A percentile compares a stretch with the other conserved stretches of the same genome.
phyloP scores from a whole-genome alignment of 2,113 vertebrate species.

The Macaca fascicularis region DNA sequence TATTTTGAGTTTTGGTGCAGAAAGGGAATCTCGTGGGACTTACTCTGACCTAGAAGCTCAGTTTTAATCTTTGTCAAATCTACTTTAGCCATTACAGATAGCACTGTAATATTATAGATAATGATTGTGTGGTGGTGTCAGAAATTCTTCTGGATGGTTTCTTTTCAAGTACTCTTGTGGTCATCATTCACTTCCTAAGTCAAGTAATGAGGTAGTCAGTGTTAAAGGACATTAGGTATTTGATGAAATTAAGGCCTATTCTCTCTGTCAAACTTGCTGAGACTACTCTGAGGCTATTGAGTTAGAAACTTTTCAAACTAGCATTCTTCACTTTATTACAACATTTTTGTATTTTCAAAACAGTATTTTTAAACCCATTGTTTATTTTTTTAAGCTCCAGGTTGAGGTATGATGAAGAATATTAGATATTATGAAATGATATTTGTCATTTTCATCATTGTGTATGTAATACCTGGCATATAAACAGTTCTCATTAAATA shows the following conservation, averaged over 20 bases:
- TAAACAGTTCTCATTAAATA: neutral
- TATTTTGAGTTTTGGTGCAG: neutral
- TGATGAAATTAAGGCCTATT: neutral
- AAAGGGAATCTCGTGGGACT: neutral
- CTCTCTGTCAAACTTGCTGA: neutral
- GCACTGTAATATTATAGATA: neutral
- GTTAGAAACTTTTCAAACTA: neutral
- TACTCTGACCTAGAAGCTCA: neutral
- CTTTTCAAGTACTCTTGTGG: neutral
- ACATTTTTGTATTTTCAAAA: neutral
- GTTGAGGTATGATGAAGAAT: neutral
- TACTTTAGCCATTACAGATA: neutral
- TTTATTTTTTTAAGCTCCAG: neutral
- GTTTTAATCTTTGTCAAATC: constrained; percentile 23
- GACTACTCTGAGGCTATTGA: neutral
- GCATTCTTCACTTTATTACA: neutral
- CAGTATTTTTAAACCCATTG: neutral
- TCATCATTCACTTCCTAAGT: neutral
- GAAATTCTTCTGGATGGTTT: neutral
- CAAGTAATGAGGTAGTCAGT: neutral
- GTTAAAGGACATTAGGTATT: neutral
- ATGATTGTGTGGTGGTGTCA: neutral
- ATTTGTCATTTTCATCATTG: neutral
- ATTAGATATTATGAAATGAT: neutral
- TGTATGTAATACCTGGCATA: neutral